Conservation (phyloP, 2,888 invertebrate genomes). For the Elysia crispata region DNA sequence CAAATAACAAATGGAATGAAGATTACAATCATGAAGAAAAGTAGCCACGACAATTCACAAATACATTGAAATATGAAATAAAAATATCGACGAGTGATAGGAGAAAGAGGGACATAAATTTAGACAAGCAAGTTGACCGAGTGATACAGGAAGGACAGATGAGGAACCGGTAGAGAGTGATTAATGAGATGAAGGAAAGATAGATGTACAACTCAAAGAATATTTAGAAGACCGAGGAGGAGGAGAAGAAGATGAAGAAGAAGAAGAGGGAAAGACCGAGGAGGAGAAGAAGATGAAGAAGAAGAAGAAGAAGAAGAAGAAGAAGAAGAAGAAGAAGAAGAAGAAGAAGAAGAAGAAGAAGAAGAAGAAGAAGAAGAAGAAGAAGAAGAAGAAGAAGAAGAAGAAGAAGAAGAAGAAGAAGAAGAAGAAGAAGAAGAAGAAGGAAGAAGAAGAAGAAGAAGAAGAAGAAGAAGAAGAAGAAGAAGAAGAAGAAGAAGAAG, state of each 20-base stretch:
- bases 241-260: neutral
- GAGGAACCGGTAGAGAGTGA: no score
- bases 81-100: no score
- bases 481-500: neutral
- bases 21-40: no score
- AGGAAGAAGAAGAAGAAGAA: neutral
- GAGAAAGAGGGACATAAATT: no score
- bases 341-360: neutral
- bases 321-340: neutral
- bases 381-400: constrained; percentile 25
- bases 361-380: constrained; percentile 28
- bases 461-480: neutral
- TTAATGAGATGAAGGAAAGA: neutral
- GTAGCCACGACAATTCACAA: no score
- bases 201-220: no score
- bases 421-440: constrained; percentile 21
- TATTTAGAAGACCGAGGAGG: no score
- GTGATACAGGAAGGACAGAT: no score
- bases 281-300: neutral
- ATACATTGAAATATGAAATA: no score
- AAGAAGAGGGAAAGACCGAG: neutral
- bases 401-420: constrained; percentile 21
- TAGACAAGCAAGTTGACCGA: no score
- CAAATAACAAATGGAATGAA: no score
- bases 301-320: neutral